phyloP scores from a whole-genome alignment of 2,113 vertebrate species.

The Rousettus leschenaultii region DNA sequence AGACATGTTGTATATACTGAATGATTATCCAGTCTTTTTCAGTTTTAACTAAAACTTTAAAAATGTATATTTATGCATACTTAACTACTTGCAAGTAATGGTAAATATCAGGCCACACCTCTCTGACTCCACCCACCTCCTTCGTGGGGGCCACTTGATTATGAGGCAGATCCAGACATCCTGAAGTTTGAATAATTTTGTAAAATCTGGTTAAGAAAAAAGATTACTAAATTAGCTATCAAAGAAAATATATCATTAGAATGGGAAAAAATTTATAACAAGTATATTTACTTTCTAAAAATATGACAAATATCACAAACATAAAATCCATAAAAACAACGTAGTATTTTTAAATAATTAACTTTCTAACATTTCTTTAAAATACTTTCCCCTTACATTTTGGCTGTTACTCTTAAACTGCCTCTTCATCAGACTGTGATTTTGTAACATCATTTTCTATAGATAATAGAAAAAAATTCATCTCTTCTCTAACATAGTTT shows the following conservation, averaged over 20 bases:
- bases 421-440: neutral
- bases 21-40: neutral
- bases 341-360: neutral
- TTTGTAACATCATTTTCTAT: neutral
- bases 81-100: neutral
- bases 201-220: neutral
- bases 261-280: neutral
- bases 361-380: neutral
- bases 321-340: neutral
- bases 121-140: neutral
- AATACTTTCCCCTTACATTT: neutral
- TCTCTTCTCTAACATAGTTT: neutral
- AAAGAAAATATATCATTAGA: slow-evolving; percentile 1
- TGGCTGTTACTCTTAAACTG: neutral
- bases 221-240: neutral
- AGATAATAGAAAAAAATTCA: neutral
- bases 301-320: neutral
- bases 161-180: neutral
- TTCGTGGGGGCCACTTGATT: neutral
- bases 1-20: neutral
- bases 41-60: neutral
- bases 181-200: neutral
- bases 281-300: neutral
- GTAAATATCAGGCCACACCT: neutral
- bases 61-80: neutral